Percentiles rank a stretch among this genome's conserved stretches.
These are phyloP conservation scores for Syrphus vitripennis DNA, from an alignment of 2,888 invertebrate species.

Conservation along the genomic window DNA sequence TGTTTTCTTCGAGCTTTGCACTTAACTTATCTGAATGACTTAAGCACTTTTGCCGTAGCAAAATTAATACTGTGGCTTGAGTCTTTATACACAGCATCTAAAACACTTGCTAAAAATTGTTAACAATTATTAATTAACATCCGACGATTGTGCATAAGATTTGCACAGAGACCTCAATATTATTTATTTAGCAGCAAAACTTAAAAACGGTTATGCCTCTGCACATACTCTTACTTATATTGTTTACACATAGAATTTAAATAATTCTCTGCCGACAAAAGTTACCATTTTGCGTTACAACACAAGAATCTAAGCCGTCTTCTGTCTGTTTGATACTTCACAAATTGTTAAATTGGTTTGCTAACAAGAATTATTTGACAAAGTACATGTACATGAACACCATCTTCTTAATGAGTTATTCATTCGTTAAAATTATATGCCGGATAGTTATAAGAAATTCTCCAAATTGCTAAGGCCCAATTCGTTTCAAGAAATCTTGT, in stretches of 20 bases:
- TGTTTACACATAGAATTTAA: background rate
- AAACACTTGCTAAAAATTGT: background rate
- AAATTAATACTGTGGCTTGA: background rate
- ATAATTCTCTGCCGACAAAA: conserved; percentile 15
- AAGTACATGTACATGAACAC: background rate
- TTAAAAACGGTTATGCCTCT: background rate
- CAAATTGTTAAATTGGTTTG: conserved; percentile 6
- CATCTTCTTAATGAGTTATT: background rate
- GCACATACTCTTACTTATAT: background rate
- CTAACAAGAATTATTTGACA: conserved; percentile 23
- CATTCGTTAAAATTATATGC: background rate
- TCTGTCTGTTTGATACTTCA: background rate
- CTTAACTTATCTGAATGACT: too few species aligned
- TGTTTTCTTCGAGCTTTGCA: too few species aligned
- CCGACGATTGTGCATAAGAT: background rate
- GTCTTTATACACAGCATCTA: background rate
- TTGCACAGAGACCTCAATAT: background rate
- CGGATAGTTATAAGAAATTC: background rate
- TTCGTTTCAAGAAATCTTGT: conserved; percentile 4
- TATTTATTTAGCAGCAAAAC: background rate
- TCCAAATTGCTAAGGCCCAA: conserved; percentile 13
- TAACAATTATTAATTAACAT: background rate
- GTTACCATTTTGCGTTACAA: background rate
- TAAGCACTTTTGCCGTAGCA: too few species aligned
- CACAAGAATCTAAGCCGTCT: too few species aligned